Percentiles rank a stretch among this genome's conserved stretches.
These are phyloP conservation scores for Euura saliciscinereae DNA, from an alignment of 1,140 invertebrate species.

Conservation along the genomic window DNA sequence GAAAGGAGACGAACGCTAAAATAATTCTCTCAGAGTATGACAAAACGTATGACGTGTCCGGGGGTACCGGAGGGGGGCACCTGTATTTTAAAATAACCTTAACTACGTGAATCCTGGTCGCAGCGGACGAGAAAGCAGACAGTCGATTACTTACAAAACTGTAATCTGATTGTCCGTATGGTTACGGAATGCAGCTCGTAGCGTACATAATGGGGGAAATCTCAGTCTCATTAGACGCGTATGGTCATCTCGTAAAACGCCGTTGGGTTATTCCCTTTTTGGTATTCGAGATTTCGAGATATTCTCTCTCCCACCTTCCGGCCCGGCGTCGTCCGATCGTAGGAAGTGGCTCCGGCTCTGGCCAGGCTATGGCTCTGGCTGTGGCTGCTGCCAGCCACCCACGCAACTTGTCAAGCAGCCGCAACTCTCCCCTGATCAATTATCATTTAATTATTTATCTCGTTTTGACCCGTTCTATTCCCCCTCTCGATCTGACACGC, in stretches of 20 bases:
- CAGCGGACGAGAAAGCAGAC: no score
- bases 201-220: not conserved
- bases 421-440: conserved; percentile 24
- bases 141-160: no score
- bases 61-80: not conserved
- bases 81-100: conserved; percentile 3
- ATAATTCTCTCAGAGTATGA: not conserved
- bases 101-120: not conserved
- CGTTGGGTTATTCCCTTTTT: not conserved
- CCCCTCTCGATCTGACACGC: not conserved
- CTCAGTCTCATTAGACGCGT: not conserved
- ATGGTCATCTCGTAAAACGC: not conserved
- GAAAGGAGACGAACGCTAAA: not conserved
- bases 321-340: not conserved
- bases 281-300: conserved; percentile 5
- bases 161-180: no score
- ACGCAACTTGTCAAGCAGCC: conserved; percentile 37
- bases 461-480: conserved; percentile 8
- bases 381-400: conserved; percentile 38
- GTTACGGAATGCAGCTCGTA: no score
- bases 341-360: not conserved
- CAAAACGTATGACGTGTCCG: not conserved
- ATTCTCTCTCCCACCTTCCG: not conserved
- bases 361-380: conserved; percentile 23
- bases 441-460: conserved; percentile 35